These are phyloP conservation scores for Sinocyclocheilus anophthalmus DNA, from an alignment of 2,113 vertebrate species.

Conservation along the genomic window DNA sequence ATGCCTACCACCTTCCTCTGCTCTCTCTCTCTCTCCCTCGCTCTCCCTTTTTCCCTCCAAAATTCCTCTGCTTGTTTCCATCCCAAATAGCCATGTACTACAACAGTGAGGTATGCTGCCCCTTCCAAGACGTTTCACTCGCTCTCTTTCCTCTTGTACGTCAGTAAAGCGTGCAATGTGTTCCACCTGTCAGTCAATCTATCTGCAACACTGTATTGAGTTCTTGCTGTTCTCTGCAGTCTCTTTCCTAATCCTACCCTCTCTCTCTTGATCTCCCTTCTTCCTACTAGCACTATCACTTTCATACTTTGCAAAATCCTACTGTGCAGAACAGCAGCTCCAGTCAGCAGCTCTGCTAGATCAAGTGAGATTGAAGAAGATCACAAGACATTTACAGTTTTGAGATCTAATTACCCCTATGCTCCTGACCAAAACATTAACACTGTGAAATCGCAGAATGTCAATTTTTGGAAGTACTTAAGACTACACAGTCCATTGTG, in stretches of 20 bases:
- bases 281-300: constrained; percentile 51
- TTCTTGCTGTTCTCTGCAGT: constrained; percentile 1
- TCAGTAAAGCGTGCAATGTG: constrained; percentile 22
- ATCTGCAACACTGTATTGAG: constrained; percentile 32
- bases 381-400: constrained; percentile 59
- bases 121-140: constrained; percentile 24
- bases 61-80: constrained; percentile 53
- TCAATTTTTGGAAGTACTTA: neutral
- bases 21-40: constrained; percentile 4
- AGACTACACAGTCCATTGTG: neutral
- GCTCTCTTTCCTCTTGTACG: constrained; percentile 60
- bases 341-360: constrained; percentile 69
- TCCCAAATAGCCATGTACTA: constrained; percentile 64
- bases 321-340: constrained; percentile 64
- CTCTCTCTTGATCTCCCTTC: constrained; percentile 43
- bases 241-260: neutral
- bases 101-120: constrained; percentile 64
- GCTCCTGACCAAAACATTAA: neutral
- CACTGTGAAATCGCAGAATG: neutral
- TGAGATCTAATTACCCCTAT: constrained; percentile 1
- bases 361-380: constrained; percentile 61
- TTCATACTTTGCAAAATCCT: constrained; percentile 61
- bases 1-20: neutral
- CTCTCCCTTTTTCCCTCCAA: constrained; percentile 51
- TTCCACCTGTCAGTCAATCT: constrained; percentile 15